Base-by-base conservation (phyloP, 2,113 vertebrate genomes). In the Aldabrachelys gigantea region DNA sequence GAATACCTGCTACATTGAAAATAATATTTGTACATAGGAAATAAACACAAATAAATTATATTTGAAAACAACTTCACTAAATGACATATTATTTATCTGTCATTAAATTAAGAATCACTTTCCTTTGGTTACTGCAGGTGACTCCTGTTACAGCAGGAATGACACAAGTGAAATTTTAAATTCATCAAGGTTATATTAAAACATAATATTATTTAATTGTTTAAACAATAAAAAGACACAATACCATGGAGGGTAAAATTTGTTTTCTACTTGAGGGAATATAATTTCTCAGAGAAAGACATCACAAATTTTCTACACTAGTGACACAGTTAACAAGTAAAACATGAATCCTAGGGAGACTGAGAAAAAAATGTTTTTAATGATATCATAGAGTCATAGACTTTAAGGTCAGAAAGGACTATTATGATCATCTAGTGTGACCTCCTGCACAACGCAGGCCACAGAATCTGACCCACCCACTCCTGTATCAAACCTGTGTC, bases 41-140 rank as follows among this genome's bases (percentile, higher is more conserved):
- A 41, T 59, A 93, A 92, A 80, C 76, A 89, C 91, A 24, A 93
- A 92, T 95, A 88, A 93, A 89, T 27, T 54, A 78, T 31, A 35
- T 89, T 49, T 47, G 38, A 92, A 97, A 96, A 90, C 84, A 96
- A 90, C 81, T 75, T 91, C 2, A 92, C 84, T 94, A 57, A 94
- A 83, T 9, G 65, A 4, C 6, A 4, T 57, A 1, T 29, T 93
- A 81, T 84, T 50, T 87, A 84, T 47, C 50, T 85, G 4, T 82
- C 95, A 65, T 82, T 50, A 95, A 84, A 88, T 94, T 88, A 90
- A 90, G 31, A 80, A 81, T 89, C 76, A 88, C 89, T 96, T 97
- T 82, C 80, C 52, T 97, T 12, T 94, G 9, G 10, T 92, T 97
- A 93, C 76, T 29, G 93, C 91, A 90, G 82, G 90, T 62, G 49